These are phyloP conservation scores for Pogona vitticeps DNA, from an alignment of 2,113 vertebrate species.

Conservation along the genomic window DNA sequence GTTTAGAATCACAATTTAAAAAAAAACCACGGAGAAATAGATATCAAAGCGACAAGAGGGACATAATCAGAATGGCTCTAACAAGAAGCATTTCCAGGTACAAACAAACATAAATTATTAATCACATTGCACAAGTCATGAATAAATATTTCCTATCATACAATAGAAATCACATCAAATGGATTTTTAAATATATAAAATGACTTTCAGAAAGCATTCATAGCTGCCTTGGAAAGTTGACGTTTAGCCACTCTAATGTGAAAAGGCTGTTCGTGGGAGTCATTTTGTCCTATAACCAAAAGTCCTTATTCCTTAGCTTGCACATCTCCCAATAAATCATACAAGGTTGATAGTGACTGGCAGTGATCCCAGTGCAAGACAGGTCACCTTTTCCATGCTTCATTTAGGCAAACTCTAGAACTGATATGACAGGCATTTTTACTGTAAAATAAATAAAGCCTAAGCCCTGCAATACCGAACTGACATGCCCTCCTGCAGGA, in stretches of 20 bases:
- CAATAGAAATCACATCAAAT: background rate
- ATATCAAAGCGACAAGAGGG: background rate
- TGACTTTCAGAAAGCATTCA: background rate
- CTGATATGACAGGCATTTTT: background rate
- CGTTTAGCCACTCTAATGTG: background rate
- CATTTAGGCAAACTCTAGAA: background rate
- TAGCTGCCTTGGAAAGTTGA: background rate
- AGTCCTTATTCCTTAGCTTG: background rate
- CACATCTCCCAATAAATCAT: background rate
- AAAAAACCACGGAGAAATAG: background rate
- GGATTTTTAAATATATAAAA: background rate
- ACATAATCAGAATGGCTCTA: background rate
- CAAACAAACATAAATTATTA: background rate
- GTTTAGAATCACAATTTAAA: background rate
- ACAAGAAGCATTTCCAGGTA: background rate
- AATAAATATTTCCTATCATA: background rate
- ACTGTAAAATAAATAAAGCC: constrained; percentile 1
- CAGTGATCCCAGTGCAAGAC: background rate
- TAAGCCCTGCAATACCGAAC: background rate
- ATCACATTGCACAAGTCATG: background rate
- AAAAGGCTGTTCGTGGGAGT: background rate
- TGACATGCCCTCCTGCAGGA: background rate
- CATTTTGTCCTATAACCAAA: background rate
- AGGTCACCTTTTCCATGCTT: constrained; percentile 5
- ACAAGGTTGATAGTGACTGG: constrained; percentile 1